Evolutionary conservation across 2,888 invertebrate genomes (phyloP), one percentile per base, ranked within the genome.

Genomic region (Furcula furcula): DNA sequence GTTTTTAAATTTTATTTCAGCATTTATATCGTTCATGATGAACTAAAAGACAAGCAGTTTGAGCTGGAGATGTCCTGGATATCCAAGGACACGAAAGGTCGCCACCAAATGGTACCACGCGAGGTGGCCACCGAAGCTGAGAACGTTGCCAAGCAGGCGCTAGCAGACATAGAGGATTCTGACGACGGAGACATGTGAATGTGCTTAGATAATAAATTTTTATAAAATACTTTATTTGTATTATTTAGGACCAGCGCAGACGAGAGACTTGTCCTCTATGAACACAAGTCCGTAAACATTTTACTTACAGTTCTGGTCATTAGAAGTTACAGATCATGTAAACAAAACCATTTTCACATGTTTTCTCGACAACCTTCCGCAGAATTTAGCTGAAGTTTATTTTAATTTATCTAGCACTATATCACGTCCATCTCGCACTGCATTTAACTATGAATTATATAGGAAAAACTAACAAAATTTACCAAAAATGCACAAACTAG

Each of bases 31-130:
- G 96, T 97, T 1, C 97, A 97, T 57, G 97, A 97, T 72, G 97
- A 99, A 76, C 90, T 98, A 3, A 99, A 99, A 83, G 97, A 97
- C 82, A 97, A 97, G 77, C 94, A 96, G 58, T 99, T 99, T 74
- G 98, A 98, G 70, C 87, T 98, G 58, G 98, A 99, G 80, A 91
- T 99, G 62, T 97, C 98, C 33, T 97, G 98, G 95, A 97, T 98
- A 7, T 95, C 97, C 32, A 93, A 93, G 61, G 93, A 93, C 41
- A 94, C 94, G 0, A 89, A 93, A 9, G 98, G 98, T 0, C 84
- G 90, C 33, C 97, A 98, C 81, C 91, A 95, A 65, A 78, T 94
- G 39, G 97, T 98, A 7, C 97, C 97, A 0, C 87, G 90, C 1
- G 92, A 91, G 22, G 72, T 95, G 0, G 95, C 93, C 61, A 83